A percentile compares a stretch with the other conserved stretches of the same genome.
Conservation (phyloP, 2,888 invertebrate species). For the Diarsia mendica region DNA sequence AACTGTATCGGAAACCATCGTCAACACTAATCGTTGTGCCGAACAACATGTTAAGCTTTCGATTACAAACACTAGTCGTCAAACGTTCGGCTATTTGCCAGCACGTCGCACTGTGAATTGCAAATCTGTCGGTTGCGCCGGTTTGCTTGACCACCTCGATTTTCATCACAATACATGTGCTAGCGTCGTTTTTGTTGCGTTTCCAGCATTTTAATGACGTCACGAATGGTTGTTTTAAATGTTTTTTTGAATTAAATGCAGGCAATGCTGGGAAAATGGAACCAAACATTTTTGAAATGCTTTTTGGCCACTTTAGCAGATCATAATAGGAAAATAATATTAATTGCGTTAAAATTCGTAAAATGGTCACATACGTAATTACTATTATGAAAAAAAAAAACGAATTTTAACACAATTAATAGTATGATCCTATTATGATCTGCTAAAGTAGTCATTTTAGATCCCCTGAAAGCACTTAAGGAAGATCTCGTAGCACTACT, state of each 20-base stretch:
- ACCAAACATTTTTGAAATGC: neutral
- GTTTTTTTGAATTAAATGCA: slow-evolving; percentile 20
- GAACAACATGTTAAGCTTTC: slow-evolving; percentile 74
- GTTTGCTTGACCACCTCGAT: slow-evolving; percentile 57
- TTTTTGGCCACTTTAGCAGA: neutral
- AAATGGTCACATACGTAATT: too few species aligned
- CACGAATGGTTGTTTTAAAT: slow-evolving; percentile 7
- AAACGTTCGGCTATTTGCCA: slow-evolving; percentile 75
- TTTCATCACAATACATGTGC: slow-evolving; percentile 64
- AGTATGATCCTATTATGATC: too few species aligned
- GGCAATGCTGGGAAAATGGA: neutral
- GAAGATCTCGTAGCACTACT: too few species aligned
- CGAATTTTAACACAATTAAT: too few species aligned
- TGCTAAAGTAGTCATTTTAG: too few species aligned
- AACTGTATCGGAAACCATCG: slow-evolving; percentile 62
- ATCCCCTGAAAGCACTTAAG: too few species aligned
- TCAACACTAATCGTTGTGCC: slow-evolving; percentile 68
- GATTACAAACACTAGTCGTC: slow-evolving; percentile 74
- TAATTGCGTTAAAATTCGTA: too few species aligned
- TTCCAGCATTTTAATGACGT: slow-evolving; percentile 48
- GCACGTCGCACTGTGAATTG: slow-evolving; percentile 74
- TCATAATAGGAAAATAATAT: too few species aligned
- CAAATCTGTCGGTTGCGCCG: slow-evolving; percentile 67
- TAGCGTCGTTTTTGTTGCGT: slow-evolving; percentile 44
- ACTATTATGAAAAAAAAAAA: too few species aligned